Conservation (phyloP, 2,888 invertebrate genomes). For the Gymnoscelis rufifasciata region DNA sequence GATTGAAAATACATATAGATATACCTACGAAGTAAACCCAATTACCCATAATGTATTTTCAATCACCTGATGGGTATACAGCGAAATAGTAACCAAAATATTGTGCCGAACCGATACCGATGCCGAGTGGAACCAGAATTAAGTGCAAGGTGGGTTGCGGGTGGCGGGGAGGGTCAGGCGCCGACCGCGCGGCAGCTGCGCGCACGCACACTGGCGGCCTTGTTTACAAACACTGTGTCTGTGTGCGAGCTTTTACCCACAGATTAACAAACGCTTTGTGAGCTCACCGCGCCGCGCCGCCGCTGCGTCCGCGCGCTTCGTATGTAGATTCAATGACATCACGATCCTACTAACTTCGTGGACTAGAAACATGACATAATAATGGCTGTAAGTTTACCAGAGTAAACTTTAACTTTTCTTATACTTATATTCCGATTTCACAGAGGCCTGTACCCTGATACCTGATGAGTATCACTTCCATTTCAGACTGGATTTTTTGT, state of each 20-base stretch:
- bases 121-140: not conserved
- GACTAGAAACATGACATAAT: no score
- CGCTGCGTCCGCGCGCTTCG: not conserved
- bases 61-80: no score
- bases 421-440: no score
- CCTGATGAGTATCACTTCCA: no score
- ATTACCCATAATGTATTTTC: no score
- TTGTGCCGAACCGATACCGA: not conserved
- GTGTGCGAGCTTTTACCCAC: constrained; percentile 1
- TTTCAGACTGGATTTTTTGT: no score
- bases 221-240: constrained; percentile 40
- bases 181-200: constrained; percentile 45
- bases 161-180: constrained; percentile 17
- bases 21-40: no score
- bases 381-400: no score
- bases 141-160: not conserved
- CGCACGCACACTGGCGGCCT: constrained; percentile 38
- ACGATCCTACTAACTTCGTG: no score
- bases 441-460: no score
- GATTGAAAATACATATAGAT: no score
- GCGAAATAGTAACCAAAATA: not conserved
- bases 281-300: not conserved
- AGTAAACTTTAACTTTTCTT: no score
- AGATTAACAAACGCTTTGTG: not conserved
- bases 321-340: not conserved